These are phyloP conservation scores for Tenualosa ilisha DNA, from an alignment of 2,797 vertebrate species.

Conservation along the genomic window DNA sequence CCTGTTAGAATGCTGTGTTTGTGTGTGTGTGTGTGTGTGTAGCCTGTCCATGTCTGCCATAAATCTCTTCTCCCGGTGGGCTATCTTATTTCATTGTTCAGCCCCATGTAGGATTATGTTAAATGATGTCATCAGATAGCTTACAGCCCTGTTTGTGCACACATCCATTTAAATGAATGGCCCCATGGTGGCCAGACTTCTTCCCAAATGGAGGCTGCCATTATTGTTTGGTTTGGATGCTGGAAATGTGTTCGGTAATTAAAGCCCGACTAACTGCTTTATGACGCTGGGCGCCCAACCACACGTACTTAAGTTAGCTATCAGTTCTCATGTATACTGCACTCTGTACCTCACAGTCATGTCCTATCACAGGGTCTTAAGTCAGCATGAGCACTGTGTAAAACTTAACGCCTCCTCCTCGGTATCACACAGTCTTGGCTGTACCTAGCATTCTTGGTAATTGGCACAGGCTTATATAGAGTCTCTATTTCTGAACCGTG, in stretches of 20 bases:
- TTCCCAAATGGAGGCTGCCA: neutral
- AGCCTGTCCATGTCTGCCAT: neutral
- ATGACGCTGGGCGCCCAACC: neutral
- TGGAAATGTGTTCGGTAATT: neutral
- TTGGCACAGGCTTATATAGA: neutral
- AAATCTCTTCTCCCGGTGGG: neutral
- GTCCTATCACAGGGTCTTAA: neutral
- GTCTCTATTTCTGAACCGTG: neutral
- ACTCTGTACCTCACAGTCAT: neutral
- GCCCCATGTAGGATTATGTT: neutral
- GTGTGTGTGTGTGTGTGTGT: neutral
- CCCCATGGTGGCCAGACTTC: neutral
- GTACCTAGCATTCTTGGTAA: neutral
- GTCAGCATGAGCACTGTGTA: neutral
- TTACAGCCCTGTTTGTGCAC: neutral
- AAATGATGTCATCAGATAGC: constrained; percentile 7
- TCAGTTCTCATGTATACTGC: neutral
- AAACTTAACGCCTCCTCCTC: neutral
- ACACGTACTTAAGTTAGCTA: neutral
- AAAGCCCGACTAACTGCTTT: neutral
- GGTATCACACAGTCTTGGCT: neutral
- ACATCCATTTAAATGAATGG: neutral
- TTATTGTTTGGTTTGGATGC: neutral
- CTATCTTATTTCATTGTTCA: neutral
- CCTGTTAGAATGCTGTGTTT: neutral